Conservation (phyloP, 2,113 vertebrate species). For the Rhinolophus sinicus region DNA sequence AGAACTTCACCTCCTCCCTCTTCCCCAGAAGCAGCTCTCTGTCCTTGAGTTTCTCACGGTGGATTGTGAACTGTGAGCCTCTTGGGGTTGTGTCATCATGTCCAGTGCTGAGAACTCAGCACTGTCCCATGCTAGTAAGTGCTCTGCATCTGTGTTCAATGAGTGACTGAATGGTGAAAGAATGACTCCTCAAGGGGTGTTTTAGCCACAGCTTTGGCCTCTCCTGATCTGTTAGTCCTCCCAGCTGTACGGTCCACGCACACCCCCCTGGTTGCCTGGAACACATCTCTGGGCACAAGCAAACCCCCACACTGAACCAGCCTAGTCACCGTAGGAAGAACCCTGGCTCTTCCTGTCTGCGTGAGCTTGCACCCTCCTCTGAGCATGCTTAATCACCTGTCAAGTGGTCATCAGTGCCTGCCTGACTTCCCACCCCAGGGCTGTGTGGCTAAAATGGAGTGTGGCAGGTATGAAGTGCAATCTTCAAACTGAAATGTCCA, state of each 20-base stretch:
- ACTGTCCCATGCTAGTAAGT: not conserved
- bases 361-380: not conserved
- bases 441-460: not conserved
- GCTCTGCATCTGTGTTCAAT: not conserved
- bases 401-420: not conserved
- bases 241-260: not conserved
- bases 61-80: not conserved
- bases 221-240: not conserved
- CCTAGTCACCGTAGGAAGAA: not conserved
- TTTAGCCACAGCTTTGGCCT: not conserved
- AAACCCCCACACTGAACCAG: not conserved
- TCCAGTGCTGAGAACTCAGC: not conserved
- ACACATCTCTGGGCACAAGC: not conserved
- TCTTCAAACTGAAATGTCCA: conserved; percentile 7
- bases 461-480: not conserved
- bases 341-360: not conserved
- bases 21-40: not conserved
- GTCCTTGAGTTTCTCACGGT: not conserved
- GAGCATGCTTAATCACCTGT: not conserved
- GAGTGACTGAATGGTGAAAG: not conserved
- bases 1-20: not conserved
- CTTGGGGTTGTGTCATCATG: fast-evolving
- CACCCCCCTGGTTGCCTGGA: not conserved
- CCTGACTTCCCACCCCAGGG: not conserved
- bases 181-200: not conserved